These are phyloP conservation scores for Chirona hameri DNA, from an alignment of 2,888 invertebrate species.

Conservation along the genomic window DNA sequence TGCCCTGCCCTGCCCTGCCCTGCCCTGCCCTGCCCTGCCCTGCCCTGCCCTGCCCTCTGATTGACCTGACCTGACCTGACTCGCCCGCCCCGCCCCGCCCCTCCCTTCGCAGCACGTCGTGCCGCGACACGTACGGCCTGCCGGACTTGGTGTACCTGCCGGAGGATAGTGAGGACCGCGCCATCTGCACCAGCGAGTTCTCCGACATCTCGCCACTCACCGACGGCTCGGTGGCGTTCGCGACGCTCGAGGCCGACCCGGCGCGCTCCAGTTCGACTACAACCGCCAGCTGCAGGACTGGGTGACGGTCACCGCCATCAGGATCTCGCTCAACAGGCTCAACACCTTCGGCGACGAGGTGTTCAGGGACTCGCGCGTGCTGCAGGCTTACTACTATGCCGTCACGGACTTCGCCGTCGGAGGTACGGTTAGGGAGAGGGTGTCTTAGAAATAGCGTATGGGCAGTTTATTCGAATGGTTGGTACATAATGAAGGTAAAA, in stretches of 20 bases:
- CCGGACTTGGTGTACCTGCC: conserved; percentile 70
- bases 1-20: no score
- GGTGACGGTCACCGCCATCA: conserved; percentile 91
- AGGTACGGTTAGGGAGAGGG: conserved; percentile 44
- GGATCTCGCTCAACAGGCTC: conserved; percentile 81
- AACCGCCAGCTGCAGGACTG: conserved; percentile 78
- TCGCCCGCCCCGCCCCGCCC: neutral
- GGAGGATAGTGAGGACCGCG: conserved; percentile 78
- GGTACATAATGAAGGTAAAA: no score
- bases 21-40: no score
- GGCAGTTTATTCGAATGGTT: no score
- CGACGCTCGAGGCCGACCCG: conserved; percentile 89
- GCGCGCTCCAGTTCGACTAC: conserved; percentile 85
- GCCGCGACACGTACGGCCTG: conserved; percentile 83
- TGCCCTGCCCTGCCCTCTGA: no score
- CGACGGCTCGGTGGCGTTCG: conserved; percentile 91
- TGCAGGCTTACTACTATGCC: conserved; percentile 96
- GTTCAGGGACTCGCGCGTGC: conserved; percentile 83
- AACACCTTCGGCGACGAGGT: conserved; percentile 99
- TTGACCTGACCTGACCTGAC: neutral
- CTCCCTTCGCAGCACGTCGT: neutral
- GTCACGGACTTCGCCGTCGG: conserved; percentile 61
- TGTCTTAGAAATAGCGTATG: no score
- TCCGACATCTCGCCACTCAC: conserved; percentile 94
- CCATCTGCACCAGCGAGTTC: conserved; percentile 97